Percentiles rank a stretch among this genome's conserved stretches.
These are phyloP conservation scores for Arothron firmamentum DNA, from an alignment of 2,113 vertebrate genomes.

Conservation along the genomic window DNA sequence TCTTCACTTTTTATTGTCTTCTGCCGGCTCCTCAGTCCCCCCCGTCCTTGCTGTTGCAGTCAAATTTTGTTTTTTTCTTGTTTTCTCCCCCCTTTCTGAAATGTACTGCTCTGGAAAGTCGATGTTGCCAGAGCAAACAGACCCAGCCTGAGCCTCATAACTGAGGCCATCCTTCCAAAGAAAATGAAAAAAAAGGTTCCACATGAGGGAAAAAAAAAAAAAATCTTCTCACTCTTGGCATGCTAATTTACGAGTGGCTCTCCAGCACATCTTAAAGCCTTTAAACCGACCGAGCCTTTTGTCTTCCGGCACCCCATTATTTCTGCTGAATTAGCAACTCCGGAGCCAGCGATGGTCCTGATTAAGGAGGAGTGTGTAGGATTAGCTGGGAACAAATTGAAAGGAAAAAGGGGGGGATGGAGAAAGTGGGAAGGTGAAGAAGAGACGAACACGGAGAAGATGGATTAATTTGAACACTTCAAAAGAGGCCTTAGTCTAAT, in stretches of 20 bases:
- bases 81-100: slow-evolving; percentile 27
- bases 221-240: slow-evolving; percentile 75
- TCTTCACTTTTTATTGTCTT: slow-evolving; percentile 22
- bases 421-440: slow-evolving; percentile 14
- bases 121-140: slow-evolving; percentile 65
- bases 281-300: slow-evolving; percentile 78
- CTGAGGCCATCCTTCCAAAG: slow-evolving; percentile 46
- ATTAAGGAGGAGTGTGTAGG: slow-evolving; percentile 83
- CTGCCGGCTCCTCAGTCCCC: neutral
- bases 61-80: slow-evolving; percentile 33
- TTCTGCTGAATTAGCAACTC: slow-evolving; percentile 95
- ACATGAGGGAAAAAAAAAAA: slow-evolving; percentile 70
- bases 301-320: slow-evolving; percentile 87
- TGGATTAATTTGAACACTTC: slow-evolving; percentile 3
- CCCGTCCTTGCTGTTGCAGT: neutral
- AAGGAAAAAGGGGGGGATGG: slow-evolving; percentile 1
- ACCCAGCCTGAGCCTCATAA: slow-evolving; percentile 59
- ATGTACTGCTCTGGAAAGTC: slow-evolving; percentile 68
- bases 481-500: neutral
- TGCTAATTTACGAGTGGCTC: slow-evolving; percentile 91
- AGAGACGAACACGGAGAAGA: slow-evolving; percentile 13
- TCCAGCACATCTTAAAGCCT: slow-evolving; percentile 88
- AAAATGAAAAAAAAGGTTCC: slow-evolving; percentile 70
- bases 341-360: slow-evolving; percentile 81
- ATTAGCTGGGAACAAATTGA: slow-evolving; percentile 77